Conservation (phyloP, 2,113 vertebrate genomes). For the Argyrosomus japonicus region DNA sequence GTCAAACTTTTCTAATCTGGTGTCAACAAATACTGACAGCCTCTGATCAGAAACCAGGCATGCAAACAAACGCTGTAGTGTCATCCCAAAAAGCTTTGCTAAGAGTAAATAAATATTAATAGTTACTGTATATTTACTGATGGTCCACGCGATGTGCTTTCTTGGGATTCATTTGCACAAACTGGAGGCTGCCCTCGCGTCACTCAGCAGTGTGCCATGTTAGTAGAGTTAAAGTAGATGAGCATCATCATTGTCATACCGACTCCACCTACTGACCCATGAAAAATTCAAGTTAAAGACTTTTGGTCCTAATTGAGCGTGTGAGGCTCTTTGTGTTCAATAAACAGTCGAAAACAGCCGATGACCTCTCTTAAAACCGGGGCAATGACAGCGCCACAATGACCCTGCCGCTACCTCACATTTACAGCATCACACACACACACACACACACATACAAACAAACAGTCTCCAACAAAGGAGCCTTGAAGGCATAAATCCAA, state of each 20-base stretch:
- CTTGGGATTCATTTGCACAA: background rate
- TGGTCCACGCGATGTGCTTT: background rate
- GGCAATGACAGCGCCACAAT: background rate
- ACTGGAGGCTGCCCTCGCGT: background rate
- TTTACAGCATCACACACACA: conserved; percentile 1
- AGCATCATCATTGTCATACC: background rate
- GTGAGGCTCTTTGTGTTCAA: background rate
- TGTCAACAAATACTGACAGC: too few species aligned
- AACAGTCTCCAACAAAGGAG: conserved; percentile 8
- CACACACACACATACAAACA: conserved; percentile 31
- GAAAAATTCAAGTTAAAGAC: background rate
- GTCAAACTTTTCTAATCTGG: background rate
- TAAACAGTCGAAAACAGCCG: conserved; percentile 6
- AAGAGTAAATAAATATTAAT: conserved; percentile 8
- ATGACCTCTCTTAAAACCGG: background rate
- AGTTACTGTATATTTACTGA: background rate
- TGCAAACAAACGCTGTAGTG: background rate
- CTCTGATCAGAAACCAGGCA: background rate
- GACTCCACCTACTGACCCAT: background rate
- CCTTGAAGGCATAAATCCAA: conserved; percentile 22
- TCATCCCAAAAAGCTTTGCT: background rate
- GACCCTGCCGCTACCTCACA: background rate
- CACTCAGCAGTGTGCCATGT: background rate
- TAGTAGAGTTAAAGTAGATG: background rate
- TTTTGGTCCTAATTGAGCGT: background rate